These are phyloP conservation scores for Hozukius guyotensis DNA, from an alignment of 2,797 vertebrate genomes.

Conservation along the genomic window DNA sequence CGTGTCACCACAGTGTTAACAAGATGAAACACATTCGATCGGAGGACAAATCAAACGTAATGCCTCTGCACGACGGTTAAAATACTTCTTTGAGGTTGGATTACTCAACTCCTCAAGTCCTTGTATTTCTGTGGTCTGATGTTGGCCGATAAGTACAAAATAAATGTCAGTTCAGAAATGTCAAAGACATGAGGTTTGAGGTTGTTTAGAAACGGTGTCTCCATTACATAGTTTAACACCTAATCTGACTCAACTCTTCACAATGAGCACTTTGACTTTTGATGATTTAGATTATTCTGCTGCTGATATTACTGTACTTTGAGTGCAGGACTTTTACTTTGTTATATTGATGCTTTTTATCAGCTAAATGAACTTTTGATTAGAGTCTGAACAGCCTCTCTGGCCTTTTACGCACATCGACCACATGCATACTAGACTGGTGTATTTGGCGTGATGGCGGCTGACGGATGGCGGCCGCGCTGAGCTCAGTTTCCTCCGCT, in stretches of 20 bases:
- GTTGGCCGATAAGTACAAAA: no score
- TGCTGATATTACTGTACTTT: neutral
- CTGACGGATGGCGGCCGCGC: neutral
- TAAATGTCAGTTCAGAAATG: no score
- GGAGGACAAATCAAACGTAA: no score
- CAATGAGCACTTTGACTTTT: neutral
- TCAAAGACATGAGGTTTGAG: neutral
- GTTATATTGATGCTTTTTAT: neutral
- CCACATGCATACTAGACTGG: neutral
- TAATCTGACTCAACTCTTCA: neutral
- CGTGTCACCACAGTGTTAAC: no score
- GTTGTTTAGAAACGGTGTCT: neutral
- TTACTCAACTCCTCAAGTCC: no score
- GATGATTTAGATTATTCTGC: neutral
- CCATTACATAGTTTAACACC: neutral
- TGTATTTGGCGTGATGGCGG: neutral
- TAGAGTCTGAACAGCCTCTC: neutral
- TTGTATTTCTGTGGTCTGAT: no score
- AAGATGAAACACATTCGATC: no score
- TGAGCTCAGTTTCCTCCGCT: conserved; percentile 26
- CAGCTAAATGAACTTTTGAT: neutral
- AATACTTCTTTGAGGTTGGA: no score
- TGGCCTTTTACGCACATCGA: neutral
- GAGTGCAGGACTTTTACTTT: neutral
- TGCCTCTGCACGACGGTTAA: no score